Evolutionary conservation across 2,797 vertebrate genomes (phyloP).

Genomic region (Poliocrania exsul): DNA sequence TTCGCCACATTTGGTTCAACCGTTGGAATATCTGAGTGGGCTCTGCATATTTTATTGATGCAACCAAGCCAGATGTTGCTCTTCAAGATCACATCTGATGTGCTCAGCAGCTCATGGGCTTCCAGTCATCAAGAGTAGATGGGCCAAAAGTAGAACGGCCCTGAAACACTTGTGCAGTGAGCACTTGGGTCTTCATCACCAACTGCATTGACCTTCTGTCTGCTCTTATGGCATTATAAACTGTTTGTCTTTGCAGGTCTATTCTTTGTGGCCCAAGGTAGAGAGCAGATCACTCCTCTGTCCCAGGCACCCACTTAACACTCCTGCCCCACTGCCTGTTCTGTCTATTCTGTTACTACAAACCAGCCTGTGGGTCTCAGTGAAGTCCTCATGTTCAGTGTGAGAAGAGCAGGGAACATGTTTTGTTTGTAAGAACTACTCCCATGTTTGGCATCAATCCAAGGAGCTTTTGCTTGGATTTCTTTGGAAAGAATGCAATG

Average conservation of each 20-base stretch:
- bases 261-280: background rate
- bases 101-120: background rate
- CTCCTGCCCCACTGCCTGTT: background rate
- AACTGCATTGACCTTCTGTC: background rate
- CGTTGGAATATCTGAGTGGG: background rate
- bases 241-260: accelerated
- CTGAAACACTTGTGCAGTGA: background rate
- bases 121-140: background rate
- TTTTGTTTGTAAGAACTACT: background rate
- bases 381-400: background rate
- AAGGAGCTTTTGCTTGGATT: background rate
- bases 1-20: background rate
- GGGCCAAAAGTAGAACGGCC: background rate
- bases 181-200: background rate
- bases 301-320: background rate
- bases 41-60: background rate
- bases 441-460: background rate
- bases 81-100: background rate
- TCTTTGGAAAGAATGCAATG: background rate
- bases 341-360: background rate
- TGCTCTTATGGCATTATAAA: accelerated
- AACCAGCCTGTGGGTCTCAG: background rate
- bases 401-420: background rate
- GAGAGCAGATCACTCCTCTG: background rate
- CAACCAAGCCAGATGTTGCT: background rate